Percentiles rank a stretch among this genome's conserved stretches.
These are phyloP conservation scores for Phylloscopus trochiloides DNA, from an alignment of 2,113 vertebrate genomes.

Conservation along the genomic window DNA sequence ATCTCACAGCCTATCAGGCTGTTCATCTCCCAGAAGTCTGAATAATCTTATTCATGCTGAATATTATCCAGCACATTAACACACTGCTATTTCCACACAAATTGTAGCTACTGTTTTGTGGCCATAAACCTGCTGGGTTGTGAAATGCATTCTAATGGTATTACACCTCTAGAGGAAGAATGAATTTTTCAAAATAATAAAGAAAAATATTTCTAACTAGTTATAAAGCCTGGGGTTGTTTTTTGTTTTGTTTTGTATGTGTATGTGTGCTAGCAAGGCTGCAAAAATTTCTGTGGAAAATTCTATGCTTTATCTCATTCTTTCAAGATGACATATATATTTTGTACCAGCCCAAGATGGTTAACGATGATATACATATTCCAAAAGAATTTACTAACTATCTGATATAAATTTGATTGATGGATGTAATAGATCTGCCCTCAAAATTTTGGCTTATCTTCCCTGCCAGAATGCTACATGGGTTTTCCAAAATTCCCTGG, in stretches of 20 bases:
- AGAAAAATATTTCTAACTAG: background rate
- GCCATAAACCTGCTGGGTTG: background rate
- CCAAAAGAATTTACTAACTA: background rate
- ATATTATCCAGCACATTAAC: background rate
- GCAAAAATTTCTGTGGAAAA: background rate
- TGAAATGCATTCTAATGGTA: slow-evolving; percentile 5
- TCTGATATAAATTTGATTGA: background rate
- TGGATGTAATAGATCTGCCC: background rate
- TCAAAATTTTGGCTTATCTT: background rate
- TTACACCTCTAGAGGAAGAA: background rate
- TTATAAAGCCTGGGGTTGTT: background rate
- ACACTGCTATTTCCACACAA: background rate
- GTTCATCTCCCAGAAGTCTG: background rate
- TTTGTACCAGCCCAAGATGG: background rate
- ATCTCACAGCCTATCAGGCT: background rate
- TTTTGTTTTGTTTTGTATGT: background rate
- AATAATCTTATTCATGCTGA: slow-evolving; percentile 6
- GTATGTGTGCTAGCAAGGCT: background rate
- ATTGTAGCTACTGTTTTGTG: background rate
- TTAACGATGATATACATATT: background rate
- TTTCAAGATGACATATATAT: background rate
- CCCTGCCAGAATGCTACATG: background rate
- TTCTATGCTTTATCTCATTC: background rate
- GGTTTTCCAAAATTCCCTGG: background rate
- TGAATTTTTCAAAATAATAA: background rate